These are phyloP conservation scores for Myotis pilosus DNA, from an alignment of 2,797 vertebrate species.

Conservation along the genomic window DNA sequence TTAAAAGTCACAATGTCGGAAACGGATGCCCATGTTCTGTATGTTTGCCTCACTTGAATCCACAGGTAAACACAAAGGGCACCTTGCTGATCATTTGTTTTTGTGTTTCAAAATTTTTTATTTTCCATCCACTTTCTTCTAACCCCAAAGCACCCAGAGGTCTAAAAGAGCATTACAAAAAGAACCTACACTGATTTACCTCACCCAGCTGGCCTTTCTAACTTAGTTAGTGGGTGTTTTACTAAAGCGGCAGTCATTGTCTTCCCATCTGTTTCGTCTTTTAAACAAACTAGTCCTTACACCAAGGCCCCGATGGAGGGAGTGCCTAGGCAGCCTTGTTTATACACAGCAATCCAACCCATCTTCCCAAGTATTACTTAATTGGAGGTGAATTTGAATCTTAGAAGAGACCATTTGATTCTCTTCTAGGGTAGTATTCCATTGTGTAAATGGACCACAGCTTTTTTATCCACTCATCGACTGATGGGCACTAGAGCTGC, in stretches of 20 bases:
- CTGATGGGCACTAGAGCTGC: too few relatives aligned
- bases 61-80: not conserved
- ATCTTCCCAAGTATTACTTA: not conserved
- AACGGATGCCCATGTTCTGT: not conserved
- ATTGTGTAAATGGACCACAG: too few relatives aligned
- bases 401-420: not conserved
- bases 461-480: too few relatives aligned
- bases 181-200: not conserved
- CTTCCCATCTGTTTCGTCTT: not conserved
- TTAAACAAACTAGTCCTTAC: not conserved
- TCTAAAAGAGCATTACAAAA: not conserved
- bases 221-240: not conserved
- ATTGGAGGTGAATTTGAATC: not conserved
- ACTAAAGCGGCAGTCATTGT: not conserved
- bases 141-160: not conserved
- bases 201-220: not conserved
- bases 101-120: conserved; percentile 31
- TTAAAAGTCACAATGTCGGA: conserved; percentile 33
- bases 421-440: not conserved
- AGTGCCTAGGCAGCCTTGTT: not conserved
- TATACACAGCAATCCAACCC: not conserved
- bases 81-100: conserved; percentile 36
- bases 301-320: not conserved
- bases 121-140: conserved; percentile 7
- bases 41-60: not conserved